A percentile compares a stretch with the other conserved stretches of the same genome.
Conservation (phyloP, 2,797 vertebrate species). For the Taenioides sp. region DNA sequence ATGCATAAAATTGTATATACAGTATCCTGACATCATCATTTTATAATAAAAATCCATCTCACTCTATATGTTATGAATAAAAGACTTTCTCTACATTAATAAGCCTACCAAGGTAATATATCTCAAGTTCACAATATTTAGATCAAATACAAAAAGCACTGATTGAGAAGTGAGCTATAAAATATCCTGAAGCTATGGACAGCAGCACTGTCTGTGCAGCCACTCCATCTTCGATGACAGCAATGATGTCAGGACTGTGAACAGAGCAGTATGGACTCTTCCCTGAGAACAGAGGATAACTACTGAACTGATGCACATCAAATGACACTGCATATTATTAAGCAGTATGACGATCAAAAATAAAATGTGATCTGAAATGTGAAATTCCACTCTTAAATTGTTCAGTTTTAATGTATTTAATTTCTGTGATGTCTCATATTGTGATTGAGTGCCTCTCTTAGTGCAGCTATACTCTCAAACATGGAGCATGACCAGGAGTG, state of each 20-base stretch:
- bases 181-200: slow-evolving; percentile 50
- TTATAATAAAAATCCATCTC: background rate
- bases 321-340: too few relatives aligned
- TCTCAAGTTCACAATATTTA: background rate
- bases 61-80: slow-evolving; percentile 1
- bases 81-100: slow-evolving; percentile 10
- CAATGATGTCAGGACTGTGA: slow-evolving; percentile 66
- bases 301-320: slow-evolving; percentile 35
- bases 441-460: too few relatives aligned
- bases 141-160: slow-evolving; percentile 21
- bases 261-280: slow-evolving; percentile 60
- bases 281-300: slow-evolving; percentile 38
- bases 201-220: slow-evolving; percentile 53
- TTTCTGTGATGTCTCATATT: too few relatives aligned
- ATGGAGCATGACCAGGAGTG: too few relatives aligned
- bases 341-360: too few relatives aligned
- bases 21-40: background rate
- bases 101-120: slow-evolving; percentile 15
- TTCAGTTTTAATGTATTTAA: too few relatives aligned
- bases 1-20: slow-evolving; percentile 8
- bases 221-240: slow-evolving; percentile 66
- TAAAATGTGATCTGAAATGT: too few relatives aligned
- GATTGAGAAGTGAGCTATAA: slow-evolving; percentile 46
- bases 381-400: too few relatives aligned
- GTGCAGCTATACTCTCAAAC: too few relatives aligned